Base-by-base conservation (phyloP, 2,113 vertebrate genomes). In the Serilophus lunatus region DNA sequence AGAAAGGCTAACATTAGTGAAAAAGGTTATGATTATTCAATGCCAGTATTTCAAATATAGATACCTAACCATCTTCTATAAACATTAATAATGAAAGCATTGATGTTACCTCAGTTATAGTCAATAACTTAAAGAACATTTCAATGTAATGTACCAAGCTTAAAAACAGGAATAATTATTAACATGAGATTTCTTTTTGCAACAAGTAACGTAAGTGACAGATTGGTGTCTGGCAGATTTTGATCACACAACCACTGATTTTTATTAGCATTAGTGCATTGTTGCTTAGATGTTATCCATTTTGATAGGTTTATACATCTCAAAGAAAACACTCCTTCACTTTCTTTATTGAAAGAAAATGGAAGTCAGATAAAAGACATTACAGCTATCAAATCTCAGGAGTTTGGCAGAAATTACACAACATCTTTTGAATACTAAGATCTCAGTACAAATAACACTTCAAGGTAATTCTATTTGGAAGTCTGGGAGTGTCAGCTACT, bases 311-410 rank as follows among this genome's bases (percentile, higher is more conserved):
- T 97, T 94, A 92, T 92, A 81, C 44, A 75, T 88, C 84, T 97
- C 84, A 91, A 96, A 97, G 88, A 93, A 97, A 97, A 96, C 71
- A 79, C 22, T 38, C 44, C 42, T 92, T 96, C 53, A 31, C 45
- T 83, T 96, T 95, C 84, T 82, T 96, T 97, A 95, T 80, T 96
- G 95, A 95, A 96, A 96, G 80, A 97, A 97, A 96, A 88, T 95
- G 51, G 85, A 97, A 97, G 93, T 97, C 94, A 97, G 96, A 95
- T 97, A 96, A 97, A 98, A 97, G 95, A 88, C 90, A 82, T 89
- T 78, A 88, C 18, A 83, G 50, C 90, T 92, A 72, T 90, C 0
- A 12, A 82, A 95, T 87, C 93, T 94, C 85, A 36, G 66, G 75
- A 84, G 90, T 88, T 86, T 83, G 65, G 53, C 83, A 97, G 96